These are phyloP conservation scores for Drosophila rufa DNA, from an alignment of 1,140 invertebrate species.

Conservation along the genomic window DNA sequence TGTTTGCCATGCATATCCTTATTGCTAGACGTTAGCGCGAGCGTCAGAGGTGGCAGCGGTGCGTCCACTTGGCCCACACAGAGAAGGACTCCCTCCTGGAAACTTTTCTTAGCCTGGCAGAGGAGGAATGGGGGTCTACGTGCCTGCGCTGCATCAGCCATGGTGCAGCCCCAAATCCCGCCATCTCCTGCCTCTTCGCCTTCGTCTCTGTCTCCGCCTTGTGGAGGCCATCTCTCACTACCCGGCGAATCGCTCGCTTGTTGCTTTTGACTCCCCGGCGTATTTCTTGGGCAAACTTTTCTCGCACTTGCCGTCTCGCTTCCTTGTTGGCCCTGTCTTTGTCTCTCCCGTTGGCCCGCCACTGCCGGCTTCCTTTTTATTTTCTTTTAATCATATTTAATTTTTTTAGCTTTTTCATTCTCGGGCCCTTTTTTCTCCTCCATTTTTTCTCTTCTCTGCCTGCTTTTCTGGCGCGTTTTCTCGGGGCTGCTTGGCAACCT, in stretches of 20 bases:
- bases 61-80: slow-evolving; percentile 22
- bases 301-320: slow-evolving; percentile 10
- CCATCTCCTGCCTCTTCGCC: background rate
- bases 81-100: background rate
- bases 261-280: slow-evolving; percentile 68
- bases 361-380: slow-evolving; percentile 51
- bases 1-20: slow-evolving; percentile 46
- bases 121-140: slow-evolving; percentile 31
- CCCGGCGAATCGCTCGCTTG: slow-evolving; percentile 53
- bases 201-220: background rate
- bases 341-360: slow-evolving; percentile 9
- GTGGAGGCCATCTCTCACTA: slow-evolving; percentile 3
- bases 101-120: slow-evolving; percentile 9
- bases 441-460: slow-evolving; percentile 28
- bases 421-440: slow-evolving; percentile 51
- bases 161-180: slow-evolving; percentile 25
- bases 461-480: slow-evolving; percentile 55
- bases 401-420: slow-evolving; percentile 78
- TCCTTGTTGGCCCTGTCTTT: background rate
- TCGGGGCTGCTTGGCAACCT: slow-evolving; percentile 41
- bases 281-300: slow-evolving; percentile 63
- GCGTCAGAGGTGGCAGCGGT: slow-evolving; percentile 19
- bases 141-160: slow-evolving; percentile 64
- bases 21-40: slow-evolving; percentile 1
- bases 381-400: slow-evolving; percentile 84